Evolutionary conservation across 2,113 vertebrate species (phyloP).

Genomic region (Castor canadensis): DNA sequence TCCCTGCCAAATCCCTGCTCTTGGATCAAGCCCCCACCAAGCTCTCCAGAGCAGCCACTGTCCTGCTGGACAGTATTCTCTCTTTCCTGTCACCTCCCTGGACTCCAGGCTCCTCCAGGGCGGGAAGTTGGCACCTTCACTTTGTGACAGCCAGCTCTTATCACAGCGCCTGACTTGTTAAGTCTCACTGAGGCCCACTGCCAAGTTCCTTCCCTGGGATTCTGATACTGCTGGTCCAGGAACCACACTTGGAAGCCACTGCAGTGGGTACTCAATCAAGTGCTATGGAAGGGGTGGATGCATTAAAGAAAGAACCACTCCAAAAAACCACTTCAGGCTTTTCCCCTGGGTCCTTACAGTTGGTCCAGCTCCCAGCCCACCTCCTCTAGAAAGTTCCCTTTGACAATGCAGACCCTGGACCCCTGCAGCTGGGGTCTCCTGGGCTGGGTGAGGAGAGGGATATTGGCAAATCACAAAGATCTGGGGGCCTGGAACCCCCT

Average conservation of each 20-base stretch:
- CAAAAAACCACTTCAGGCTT: fast-evolving
- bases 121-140: background rate
- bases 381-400: background rate
- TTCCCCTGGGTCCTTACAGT: background rate
- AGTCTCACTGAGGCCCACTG: background rate
- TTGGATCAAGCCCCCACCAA: background rate
- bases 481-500: background rate
- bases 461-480: background rate
- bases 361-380: background rate
- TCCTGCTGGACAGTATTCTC: background rate
- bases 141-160: background rate
- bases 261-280: background rate
- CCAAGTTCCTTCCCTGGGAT: background rate
- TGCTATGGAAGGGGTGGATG: background rate
- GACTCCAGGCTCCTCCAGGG: background rate
- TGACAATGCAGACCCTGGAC: background rate
- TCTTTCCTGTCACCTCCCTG: background rate
- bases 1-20: background rate
- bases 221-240: background rate
- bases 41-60: background rate
- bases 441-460: background rate
- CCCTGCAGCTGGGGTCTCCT: background rate
- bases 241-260: background rate
- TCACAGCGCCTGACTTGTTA: fast-evolving
- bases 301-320: background rate